Percentiles rank a stretch among this genome's conserved stretches.
phyloP scores from a whole-genome alignment of 2,113 vertebrate species.

The Myotis lucifugus region DNA sequence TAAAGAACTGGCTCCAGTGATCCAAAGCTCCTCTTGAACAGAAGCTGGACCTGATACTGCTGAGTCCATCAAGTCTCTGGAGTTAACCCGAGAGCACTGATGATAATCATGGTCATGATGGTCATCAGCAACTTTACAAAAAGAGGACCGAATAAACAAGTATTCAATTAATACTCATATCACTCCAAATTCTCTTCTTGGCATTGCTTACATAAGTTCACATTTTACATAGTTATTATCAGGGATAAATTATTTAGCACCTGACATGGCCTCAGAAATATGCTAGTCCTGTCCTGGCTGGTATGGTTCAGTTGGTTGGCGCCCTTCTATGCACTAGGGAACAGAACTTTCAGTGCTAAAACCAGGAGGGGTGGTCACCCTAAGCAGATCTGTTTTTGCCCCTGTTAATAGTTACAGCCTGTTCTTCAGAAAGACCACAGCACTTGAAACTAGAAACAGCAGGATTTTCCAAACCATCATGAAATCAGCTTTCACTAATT shows the following conservation, averaged over 20 bases:
- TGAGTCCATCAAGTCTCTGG: background rate
- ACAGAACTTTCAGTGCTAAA: background rate
- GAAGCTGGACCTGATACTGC: background rate
- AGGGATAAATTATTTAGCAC: conserved; percentile 11
- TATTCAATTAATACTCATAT: background rate
- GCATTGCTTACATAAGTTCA: background rate
- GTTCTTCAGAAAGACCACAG: background rate
- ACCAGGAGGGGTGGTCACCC: background rate
- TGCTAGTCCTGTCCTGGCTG: background rate
- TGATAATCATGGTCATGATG: background rate
- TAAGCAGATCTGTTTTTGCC: background rate
- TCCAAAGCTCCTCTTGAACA: background rate
- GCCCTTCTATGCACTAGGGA: background rate
- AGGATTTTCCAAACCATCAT: background rate
- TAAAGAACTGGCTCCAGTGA: background rate
- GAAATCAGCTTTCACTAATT: background rate
- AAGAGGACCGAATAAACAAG: background rate
- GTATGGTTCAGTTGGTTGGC: background rate
- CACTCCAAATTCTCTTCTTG: background rate
- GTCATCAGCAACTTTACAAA: background rate
- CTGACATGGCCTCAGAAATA: background rate
- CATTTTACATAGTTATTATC: background rate
- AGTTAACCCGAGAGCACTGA: background rate
- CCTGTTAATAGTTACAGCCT: background rate
- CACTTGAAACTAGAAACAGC: background rate